Evolutionary conservation across 2,797 vertebrate genomes (phyloP).

Genomic region (Dendrocincla tyrannina): DNA sequence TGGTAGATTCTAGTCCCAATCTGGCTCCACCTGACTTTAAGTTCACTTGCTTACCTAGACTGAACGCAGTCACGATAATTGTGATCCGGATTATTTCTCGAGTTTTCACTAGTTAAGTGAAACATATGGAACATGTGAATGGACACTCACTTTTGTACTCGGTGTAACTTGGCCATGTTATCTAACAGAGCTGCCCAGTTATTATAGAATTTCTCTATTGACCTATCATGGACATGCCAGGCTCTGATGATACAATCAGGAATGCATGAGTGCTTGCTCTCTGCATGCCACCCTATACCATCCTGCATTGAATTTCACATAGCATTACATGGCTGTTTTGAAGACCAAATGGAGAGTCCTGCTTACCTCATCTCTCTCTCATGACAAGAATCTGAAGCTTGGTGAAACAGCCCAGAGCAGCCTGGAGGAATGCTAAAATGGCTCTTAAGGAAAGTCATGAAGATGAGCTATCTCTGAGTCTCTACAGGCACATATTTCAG

Average conservation of each 20-base stretch:
- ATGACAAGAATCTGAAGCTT: slow-evolving; percentile 75
- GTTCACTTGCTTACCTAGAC: neutral
- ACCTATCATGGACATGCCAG: slow-evolving; percentile 22
- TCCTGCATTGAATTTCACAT: slow-evolving; percentile 60
- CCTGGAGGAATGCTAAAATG: slow-evolving; percentile 48
- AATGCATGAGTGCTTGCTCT: slow-evolving; percentile 69
- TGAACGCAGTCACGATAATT: neutral
- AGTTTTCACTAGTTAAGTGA: neutral
- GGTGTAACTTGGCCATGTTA: neutral
- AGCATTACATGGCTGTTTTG: slow-evolving; percentile 62
- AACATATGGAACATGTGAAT: neutral
- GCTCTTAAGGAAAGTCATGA: slow-evolving; percentile 28
- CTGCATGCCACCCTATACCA: slow-evolving; percentile 60
- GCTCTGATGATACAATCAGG: neutral
- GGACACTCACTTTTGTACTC: neutral
- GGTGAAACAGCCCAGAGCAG: slow-evolving; percentile 6
- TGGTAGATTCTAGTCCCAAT: neutral
- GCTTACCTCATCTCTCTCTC: slow-evolving; percentile 80
- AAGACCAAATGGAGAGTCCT: slow-evolving; percentile 56
- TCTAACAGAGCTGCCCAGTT: neutral
- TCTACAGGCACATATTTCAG: neutral
- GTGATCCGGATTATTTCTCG: neutral
- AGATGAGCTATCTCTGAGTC: slow-evolving; percentile 3
- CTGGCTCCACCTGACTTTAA: neutral
- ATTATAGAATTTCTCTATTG: neutral